phyloP scores from a whole-genome alignment of 2,888 invertebrate species.

The Amiota minor region DNA sequence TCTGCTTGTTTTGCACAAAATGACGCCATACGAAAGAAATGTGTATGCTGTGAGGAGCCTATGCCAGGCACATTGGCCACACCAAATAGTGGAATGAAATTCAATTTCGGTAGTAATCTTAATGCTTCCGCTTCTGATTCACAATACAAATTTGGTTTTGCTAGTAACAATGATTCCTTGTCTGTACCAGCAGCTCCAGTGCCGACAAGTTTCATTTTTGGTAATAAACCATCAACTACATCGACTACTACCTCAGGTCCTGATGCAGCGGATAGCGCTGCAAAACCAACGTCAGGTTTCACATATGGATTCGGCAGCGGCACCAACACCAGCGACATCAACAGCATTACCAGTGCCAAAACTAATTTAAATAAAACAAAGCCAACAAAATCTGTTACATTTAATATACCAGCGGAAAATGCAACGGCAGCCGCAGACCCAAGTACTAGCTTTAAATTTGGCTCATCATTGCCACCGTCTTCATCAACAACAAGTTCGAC shows the following conservation, averaged over 20 bases:
- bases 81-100: constrained; percentile 52
- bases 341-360: constrained; percentile 25
- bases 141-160: constrained; percentile 71
- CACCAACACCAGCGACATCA: constrained; percentile 21
- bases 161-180: constrained; percentile 41
- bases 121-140: constrained; percentile 54
- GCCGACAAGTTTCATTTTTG: constrained; percentile 35
- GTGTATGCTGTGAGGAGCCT: constrained; percentile 77
- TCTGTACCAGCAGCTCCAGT: constrained; percentile 36
- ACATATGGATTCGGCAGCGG: constrained; percentile 31
- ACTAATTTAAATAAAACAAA: constrained; percentile 32
- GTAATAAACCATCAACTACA: constrained; percentile 29
- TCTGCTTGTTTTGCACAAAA: constrained; percentile 78
- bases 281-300: constrained; percentile 28
- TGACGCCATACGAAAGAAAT: constrained; percentile 73
- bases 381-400: constrained; percentile 25
- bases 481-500: background rate
- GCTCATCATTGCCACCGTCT: background rate
- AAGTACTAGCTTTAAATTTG: background rate
- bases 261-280: constrained; percentile 12
- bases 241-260: constrained; percentile 36
- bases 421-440: background rate
- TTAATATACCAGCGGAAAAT: constrained; percentile 36
- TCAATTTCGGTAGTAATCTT: constrained; percentile 60
- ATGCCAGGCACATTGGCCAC: constrained; percentile 72